phyloP scores from a whole-genome alignment of 2,888 invertebrate genomes.

The Byasa hedistus region DNA sequence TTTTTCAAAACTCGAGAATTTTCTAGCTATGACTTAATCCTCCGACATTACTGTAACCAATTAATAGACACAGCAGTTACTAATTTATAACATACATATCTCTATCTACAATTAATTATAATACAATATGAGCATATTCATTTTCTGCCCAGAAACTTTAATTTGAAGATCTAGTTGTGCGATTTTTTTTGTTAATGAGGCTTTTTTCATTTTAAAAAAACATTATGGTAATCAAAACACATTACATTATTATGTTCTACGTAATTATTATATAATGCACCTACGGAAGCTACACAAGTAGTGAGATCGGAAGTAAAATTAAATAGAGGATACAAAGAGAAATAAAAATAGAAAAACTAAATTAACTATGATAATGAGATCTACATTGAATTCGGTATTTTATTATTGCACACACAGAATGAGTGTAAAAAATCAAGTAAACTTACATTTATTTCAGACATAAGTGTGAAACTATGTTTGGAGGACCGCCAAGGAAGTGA shows the following conservation, averaged over 20 bases:
- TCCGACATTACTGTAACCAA: neutral
- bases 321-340: no score
- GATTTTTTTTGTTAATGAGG: no score
- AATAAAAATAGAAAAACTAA: neutral
- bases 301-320: no score
- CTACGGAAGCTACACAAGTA: no score
- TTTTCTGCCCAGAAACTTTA: neutral
- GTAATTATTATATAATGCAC: no score
- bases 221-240: no score
- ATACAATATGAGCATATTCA: neutral
- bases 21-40: neutral
- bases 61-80: neutral
- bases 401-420: neutral
- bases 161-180: neutral
- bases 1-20: no score
- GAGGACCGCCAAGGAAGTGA: slow-evolving; percentile 4
- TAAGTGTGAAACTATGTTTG: slow-evolving; percentile 16
- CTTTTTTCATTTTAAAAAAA: no score
- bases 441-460: slow-evolving; percentile 12
- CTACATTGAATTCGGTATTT: no score
- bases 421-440: slow-evolving; percentile 8
- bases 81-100: neutral
- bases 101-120: neutral
- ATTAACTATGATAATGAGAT: neutral
- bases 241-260: no score